A percentile compares a stretch with the other conserved stretches of the same genome.
Evolutionary conservation across 2,113 vertebrate genomes (phyloP).

Genomic region (Gasterosteus aculeatus): DNA sequence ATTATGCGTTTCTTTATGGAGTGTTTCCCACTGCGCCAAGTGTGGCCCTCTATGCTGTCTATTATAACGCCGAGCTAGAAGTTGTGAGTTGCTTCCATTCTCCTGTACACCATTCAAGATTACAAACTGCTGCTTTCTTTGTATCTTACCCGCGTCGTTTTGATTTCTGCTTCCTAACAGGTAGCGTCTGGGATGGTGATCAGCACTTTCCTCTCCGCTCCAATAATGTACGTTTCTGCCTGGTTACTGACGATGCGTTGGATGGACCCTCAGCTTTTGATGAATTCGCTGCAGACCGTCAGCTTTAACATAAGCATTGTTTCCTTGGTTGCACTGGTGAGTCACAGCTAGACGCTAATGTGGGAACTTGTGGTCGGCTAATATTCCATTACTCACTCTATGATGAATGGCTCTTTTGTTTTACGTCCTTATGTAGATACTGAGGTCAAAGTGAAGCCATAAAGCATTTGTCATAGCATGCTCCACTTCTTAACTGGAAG

Average conservation of each 20-base stretch:
- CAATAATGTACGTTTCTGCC: constrained; percentile 96
- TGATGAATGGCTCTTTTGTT: neutral
- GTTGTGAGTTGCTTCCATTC: constrained; percentile 85
- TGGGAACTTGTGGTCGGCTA: constrained; percentile 1
- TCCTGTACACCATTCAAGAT: neutral
- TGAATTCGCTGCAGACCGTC: constrained; percentile 88
- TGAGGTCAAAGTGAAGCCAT: constrained; percentile 2
- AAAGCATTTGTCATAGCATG: neutral
- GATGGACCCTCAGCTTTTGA: constrained; percentile 88
- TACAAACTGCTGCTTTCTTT: neutral
- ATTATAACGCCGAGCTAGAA: constrained; percentile 96
- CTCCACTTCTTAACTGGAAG: neutral
- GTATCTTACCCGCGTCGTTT: neutral
- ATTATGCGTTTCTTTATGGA: constrained; percentile 97
- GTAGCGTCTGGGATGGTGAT: constrained; percentile 97
- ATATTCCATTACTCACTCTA: neutral
- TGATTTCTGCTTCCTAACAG: constrained; percentile 71
- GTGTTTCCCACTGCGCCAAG: constrained; percentile 96
- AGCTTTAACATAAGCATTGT: constrained; percentile 95
- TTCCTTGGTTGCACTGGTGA: constrained; percentile 91
- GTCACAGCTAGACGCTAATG: constrained; percentile 45
- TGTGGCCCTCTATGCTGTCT: constrained; percentile 95
- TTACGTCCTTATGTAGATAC: neutral
- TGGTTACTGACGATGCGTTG: constrained; percentile 92
- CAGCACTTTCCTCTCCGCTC: constrained; percentile 96